phyloP scores from a whole-genome alignment of 2,888 invertebrate genomes.

The Hemaris fuciformis region DNA sequence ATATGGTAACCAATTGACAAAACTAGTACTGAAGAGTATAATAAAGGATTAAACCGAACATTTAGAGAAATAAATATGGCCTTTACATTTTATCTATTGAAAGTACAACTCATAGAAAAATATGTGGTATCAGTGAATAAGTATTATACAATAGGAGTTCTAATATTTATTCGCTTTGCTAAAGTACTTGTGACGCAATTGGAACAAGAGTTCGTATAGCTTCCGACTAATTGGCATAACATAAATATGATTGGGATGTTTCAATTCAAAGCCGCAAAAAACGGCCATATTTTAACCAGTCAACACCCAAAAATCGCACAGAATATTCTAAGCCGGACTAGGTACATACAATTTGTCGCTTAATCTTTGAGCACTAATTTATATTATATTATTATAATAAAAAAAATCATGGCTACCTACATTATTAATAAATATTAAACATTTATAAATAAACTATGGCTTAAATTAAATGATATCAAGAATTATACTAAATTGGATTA shows the following conservation, averaged over 20 bases:
- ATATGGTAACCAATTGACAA: no score
- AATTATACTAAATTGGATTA: neutral
- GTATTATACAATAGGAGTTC: no score
- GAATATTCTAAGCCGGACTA: conserved; percentile 5
- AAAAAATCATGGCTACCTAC: conserved; percentile 12
- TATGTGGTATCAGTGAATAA: no score
- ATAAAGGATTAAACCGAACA: no score
- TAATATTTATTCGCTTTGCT: neutral
- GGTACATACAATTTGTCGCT: conserved; percentile 8
- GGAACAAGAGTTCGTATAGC: neutral
- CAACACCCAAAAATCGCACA: neutral
- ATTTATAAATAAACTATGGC: conserved; percentile 9
- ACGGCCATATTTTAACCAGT: neutral
- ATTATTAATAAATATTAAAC: neutral
- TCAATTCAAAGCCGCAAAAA: neutral
- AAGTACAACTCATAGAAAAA: no score
- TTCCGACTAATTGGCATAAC: neutral
- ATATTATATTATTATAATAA: conserved; percentile 1
- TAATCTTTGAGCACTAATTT: conserved; percentile 16
- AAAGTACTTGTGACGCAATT: neutral
- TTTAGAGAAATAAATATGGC: no score
- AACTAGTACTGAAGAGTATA: no score
- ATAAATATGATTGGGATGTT: neutral
- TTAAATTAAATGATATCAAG: conserved; percentile 8
- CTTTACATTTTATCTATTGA: no score